phyloP scores from a whole-genome alignment of 2,113 vertebrate species.

The Myrmophylax atrothorax region DNA sequence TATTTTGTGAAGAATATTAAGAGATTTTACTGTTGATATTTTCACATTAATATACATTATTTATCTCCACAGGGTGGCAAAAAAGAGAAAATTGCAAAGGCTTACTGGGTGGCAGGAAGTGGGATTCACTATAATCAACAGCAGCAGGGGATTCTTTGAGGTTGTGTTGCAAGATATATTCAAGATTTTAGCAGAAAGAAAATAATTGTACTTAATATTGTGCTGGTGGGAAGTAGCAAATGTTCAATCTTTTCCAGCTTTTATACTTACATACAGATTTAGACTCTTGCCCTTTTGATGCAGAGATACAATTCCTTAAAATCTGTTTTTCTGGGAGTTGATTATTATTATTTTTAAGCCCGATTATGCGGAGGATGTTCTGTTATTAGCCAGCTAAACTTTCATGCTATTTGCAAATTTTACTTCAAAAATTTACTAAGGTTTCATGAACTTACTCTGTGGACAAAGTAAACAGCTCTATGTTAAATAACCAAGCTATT shows the following conservation, averaged over 20 bases:
- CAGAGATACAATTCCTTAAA: slow-evolving; percentile 8
- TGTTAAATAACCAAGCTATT: slow-evolving; percentile 1
- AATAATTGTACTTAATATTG: slow-evolving; percentile 70
- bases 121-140: slow-evolving; percentile 63
- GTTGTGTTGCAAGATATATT: slow-evolving; percentile 60
- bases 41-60: slow-evolving; percentile 71
- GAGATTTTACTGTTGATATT: slow-evolving; percentile 65
- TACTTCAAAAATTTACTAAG: slow-evolving; percentile 17
- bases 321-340: neutral
- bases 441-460: neutral
- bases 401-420: slow-evolving; percentile 22
- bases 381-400: slow-evolving; percentile 4
- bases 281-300: slow-evolving; percentile 10
- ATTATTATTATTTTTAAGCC: neutral
- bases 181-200: slow-evolving; percentile 67
- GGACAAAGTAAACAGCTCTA: slow-evolving; percentile 28
- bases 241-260: slow-evolving; percentile 58
- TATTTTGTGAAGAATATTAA: slow-evolving; percentile 63
- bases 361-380: neutral
- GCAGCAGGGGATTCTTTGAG: slow-evolving; percentile 64
- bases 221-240: slow-evolving; percentile 38
- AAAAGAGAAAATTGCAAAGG: slow-evolving; percentile 71
- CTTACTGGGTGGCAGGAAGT: slow-evolving; percentile 67
- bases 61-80: slow-evolving; percentile 63
- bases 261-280: slow-evolving; percentile 45